Base-by-base conservation (phyloP, 37 sponge, comb jelly and placozoan genomes). In the Ianthella basta region DNA sequence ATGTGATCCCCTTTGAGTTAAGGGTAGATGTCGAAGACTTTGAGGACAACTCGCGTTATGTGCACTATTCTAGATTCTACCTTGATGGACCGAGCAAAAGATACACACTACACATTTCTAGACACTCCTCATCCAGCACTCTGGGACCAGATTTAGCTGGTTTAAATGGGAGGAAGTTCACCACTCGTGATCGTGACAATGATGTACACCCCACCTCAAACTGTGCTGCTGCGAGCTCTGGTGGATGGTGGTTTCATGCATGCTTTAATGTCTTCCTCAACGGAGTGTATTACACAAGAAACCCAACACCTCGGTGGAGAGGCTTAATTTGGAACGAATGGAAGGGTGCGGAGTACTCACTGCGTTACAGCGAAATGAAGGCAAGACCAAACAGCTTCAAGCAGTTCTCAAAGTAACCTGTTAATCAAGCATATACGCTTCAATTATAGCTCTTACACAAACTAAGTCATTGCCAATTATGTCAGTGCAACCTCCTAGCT, bases 171-270 rank as follows among this genome's bases (percentile, higher is more conserved):
- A 2, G 15, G 3, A 56, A 25, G 15, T 60, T 75, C 78, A 75
- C 53, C 25, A 50, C 54, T 4, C 34, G 1, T 30, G 70, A 69
- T 30, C 29, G 34, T 4, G 77, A 81, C 61, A 81, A 63, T 81
- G 82, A 81, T 81, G 40, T 36, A 30, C 37, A 64, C 12, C 6
- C n/a, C 20, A 2, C 5, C 5, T 29, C 4, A 12, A 53, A 25
- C 55, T 81, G 82, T 50, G 61, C 82, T 14, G n/a, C 1, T 4
- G 21, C 3, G 0, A 56, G 56, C 82, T n/a, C 23, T 33, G 29
- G 82, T 24, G 82, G 82, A 2, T 81, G 82, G 82, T 81, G 82
- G 82, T 81, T 59, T 32, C 19, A 3, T 41, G 14, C 14, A 4
- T 81, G 82, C 41, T 59, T 35, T 50, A 24, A 2, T 18, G 10